Evolutionary conservation across 2,797 vertebrate species (phyloP).

Genomic region (Melanotaenia parkinsoni): DNA sequence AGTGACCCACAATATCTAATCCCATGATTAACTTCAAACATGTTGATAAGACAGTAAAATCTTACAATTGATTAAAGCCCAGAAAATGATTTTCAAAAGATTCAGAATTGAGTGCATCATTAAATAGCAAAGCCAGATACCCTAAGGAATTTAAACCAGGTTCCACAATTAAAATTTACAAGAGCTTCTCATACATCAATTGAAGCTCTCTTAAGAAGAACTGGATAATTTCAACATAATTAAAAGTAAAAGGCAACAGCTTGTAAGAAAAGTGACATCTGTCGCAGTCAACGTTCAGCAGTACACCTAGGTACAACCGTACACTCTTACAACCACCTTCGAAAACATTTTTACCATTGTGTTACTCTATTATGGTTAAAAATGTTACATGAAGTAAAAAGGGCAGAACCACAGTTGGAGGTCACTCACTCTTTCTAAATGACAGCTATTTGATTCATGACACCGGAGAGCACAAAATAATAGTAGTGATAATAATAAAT

Average conservation of each 20-base stretch:
- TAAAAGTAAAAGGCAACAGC: conserved; percentile 30
- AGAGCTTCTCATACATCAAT: conserved; percentile 10
- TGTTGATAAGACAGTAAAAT: conserved; percentile 30
- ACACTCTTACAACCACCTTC: conserved; percentile 4
- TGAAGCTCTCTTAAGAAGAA: not conserved
- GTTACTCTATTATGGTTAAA: conserved; percentile 16
- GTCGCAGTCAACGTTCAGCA: not conserved
- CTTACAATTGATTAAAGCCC: conserved; percentile 38
- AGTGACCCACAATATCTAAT: conserved; percentile 31
- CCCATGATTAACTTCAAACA: conserved; percentile 42
- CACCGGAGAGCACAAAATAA: conserved; percentile 35
- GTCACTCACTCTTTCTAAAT: conserved; percentile 54
- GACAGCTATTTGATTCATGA: conserved; percentile 59
- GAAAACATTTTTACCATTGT: not conserved
- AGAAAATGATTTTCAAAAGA: conserved; percentile 46
- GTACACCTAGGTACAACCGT: not conserved
- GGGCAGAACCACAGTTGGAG: conserved; percentile 32
- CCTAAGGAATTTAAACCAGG: conserved; percentile 34
- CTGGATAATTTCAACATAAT: conserved; percentile 38
- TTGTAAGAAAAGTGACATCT: not conserved
- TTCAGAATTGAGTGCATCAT: conserved; percentile 10
- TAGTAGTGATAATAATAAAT: conserved; percentile 35
- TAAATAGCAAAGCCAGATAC: conserved; percentile 19
- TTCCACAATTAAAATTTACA: conserved; percentile 17
- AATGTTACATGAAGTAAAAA: conserved; percentile 36